Conservation (phyloP, 2,113 vertebrate genomes). For the Microtus richardsoni region DNA sequence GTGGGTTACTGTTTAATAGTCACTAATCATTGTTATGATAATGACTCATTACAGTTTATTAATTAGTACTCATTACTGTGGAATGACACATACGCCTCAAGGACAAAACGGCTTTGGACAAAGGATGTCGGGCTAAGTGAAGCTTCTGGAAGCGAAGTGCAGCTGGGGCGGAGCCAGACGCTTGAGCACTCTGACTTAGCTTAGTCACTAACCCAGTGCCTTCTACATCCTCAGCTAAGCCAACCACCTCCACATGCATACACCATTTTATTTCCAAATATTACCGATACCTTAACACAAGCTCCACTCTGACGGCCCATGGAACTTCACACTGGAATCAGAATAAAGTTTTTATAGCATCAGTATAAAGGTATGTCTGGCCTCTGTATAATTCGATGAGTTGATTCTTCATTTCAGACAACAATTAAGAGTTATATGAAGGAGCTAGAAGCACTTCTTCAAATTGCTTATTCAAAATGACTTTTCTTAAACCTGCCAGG, state of each 20-base stretch:
- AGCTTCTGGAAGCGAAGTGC: not conserved
- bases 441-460: not conserved
- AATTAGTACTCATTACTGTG: not conserved
- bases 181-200: not conserved
- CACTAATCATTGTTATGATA: not conserved
- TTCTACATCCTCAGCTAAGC: not conserved
- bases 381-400: not conserved
- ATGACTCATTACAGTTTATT: not conserved
- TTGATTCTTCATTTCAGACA: slow-evolving; percentile 41
- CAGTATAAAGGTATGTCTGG: not conserved
- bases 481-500: slow-evolving; percentile 15
- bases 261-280: slow-evolving; percentile 1
- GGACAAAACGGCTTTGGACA: not conserved
- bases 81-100: not conserved
- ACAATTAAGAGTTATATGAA: slow-evolving; percentile 13
- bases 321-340: slow-evolving; percentile 39
- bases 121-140: not conserved
- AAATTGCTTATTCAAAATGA: not conserved
- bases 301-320: not conserved
- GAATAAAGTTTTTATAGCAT: slow-evolving; percentile 45
- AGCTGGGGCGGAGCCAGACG: not conserved
- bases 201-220: not conserved
- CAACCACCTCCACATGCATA: not conserved
- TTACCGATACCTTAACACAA: not conserved
- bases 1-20: not conserved